Percentiles rank a stretch among this genome's conserved stretches.
Conservation (phyloP, 2,888 invertebrate genomes). For the Notodonta dromedarius region DNA sequence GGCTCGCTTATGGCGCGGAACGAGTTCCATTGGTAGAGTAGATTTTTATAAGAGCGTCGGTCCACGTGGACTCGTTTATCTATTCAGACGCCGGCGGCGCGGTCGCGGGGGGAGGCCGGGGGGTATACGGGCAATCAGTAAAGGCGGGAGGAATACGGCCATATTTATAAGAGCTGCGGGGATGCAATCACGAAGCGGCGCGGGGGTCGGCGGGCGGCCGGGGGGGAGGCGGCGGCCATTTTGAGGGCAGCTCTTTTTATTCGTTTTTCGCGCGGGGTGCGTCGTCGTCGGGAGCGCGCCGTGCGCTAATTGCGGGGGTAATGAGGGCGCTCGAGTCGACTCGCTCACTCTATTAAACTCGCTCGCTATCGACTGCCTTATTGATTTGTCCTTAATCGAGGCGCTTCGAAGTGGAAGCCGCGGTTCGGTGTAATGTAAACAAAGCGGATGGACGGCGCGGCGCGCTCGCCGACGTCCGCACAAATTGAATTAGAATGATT, state of each 20-base stretch:
- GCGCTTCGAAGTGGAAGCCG: constrained; percentile 61
- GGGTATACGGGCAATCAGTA: constrained; percentile 86
- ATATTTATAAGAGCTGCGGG: constrained; percentile 85
- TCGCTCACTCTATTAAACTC: constrained; percentile 83
- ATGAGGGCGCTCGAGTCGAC: constrained; percentile 82
- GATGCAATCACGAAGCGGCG: constrained; percentile 85
- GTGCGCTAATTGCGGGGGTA: constrained; percentile 84
- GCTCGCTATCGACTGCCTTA: constrained; percentile 82
- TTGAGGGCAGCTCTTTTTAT: constrained; percentile 89
- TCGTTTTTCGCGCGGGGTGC: constrained; percentile 85
- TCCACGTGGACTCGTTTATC: constrained; percentile 85
- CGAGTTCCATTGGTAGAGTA: constrained; percentile 66
- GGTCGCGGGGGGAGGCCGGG: constrained; percentile 82
- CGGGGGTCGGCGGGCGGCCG: constrained; percentile 75
- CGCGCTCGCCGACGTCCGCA: constrained; percentile 56
- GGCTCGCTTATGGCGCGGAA: constrained; percentile 53
- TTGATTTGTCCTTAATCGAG: constrained; percentile 82
- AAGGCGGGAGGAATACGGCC: constrained; percentile 85
- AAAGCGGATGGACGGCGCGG: constrained; percentile 54
- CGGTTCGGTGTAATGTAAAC: constrained; percentile 69
- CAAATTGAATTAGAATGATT: constrained; percentile 78
- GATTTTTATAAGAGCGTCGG: constrained; percentile 83
- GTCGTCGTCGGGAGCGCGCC: constrained; percentile 80
- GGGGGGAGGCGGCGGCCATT: constrained; percentile 87
- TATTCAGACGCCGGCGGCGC: constrained; percentile 85